Evolutionary conservation across 2,888 invertebrate species (phyloP).

Genomic region (Heliconius erato): DNA sequence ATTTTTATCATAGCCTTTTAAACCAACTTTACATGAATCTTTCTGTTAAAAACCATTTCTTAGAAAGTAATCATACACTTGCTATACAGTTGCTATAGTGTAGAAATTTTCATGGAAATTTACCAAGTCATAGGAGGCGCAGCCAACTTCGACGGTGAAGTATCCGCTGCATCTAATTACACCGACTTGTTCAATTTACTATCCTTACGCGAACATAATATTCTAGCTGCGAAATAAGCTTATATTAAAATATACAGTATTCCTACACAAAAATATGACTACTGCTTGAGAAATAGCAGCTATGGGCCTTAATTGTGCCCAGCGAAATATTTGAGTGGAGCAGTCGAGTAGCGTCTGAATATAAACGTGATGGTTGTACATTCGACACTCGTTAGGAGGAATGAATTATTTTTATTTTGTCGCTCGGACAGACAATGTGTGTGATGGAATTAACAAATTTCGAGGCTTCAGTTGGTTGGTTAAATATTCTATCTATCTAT

Average conservation of each 20-base stretch:
- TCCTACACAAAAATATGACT: no score
- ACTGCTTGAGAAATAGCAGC: no score
- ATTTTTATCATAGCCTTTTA: neutral
- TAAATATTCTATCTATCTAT: no score
- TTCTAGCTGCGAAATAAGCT: neutral
- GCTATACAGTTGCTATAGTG: neutral
- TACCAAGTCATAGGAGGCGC: constrained; percentile 20
- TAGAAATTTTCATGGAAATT: constrained; percentile 23
- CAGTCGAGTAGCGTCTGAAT: no score
- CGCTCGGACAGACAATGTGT: no score
- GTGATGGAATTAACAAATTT: no score
- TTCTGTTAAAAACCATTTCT: neutral
- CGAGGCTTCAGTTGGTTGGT: no score
- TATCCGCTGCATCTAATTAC: constrained; percentile 25
- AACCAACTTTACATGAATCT: neutral
- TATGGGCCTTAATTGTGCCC: no score
- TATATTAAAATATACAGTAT: neutral
- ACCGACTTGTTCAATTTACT: constrained; percentile 24
- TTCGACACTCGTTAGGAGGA: no score
- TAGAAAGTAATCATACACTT: constrained; percentile 1
- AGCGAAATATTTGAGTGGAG: no score
- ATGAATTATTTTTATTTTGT: no score
- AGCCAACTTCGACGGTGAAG: constrained; percentile 25
- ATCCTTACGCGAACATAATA: neutral
- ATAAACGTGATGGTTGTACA: no score